Percentiles rank a stretch among this genome's conserved stretches.
Evolutionary conservation across 64 coral and sea anemone species (phyloP).

Genomic region (Porites australiensis): DNA sequence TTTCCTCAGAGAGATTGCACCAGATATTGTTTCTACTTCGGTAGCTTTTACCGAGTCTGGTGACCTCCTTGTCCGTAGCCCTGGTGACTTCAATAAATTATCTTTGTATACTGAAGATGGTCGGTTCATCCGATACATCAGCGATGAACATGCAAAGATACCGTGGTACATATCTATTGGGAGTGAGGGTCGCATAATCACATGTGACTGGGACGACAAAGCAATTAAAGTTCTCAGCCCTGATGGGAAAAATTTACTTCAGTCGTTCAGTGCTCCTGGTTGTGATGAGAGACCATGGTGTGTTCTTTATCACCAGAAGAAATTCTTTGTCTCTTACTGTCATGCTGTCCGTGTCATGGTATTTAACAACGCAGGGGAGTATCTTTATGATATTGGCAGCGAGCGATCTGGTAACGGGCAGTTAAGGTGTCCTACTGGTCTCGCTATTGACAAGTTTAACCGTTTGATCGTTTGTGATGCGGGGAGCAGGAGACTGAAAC

Average conservation of each 20-base stretch:
- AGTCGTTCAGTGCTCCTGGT: not conserved
- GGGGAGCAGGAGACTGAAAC: not conserved
- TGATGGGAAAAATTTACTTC: not conserved
- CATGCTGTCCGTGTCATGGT: not conserved
- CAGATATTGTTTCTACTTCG: not conserved
- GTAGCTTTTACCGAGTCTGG: not conserved
- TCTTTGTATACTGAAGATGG: not conserved
- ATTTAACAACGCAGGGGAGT: constrained; percentile 2
- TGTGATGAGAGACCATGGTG: not conserved
- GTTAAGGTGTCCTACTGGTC: not conserved
- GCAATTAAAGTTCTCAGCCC: not conserved
- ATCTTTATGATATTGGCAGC: not conserved
- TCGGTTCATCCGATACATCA: not conserved
- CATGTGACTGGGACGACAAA: not conserved
- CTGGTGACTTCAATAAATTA: not conserved
- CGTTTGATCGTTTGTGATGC: constrained; percentile 11
- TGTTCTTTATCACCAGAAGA: not conserved
- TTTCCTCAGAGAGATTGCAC: not conserved
- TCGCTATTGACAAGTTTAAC: not conserved
- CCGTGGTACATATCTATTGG: not conserved
- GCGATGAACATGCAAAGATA: not conserved
- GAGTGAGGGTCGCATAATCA: not conserved
- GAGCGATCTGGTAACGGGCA: not conserved
- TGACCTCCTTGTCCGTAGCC: not conserved
- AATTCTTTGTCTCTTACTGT: not conserved